These are phyloP conservation scores for Lepidothrix coronata DNA, from an alignment of 2,113 vertebrate species.

Conservation along the genomic window DNA sequence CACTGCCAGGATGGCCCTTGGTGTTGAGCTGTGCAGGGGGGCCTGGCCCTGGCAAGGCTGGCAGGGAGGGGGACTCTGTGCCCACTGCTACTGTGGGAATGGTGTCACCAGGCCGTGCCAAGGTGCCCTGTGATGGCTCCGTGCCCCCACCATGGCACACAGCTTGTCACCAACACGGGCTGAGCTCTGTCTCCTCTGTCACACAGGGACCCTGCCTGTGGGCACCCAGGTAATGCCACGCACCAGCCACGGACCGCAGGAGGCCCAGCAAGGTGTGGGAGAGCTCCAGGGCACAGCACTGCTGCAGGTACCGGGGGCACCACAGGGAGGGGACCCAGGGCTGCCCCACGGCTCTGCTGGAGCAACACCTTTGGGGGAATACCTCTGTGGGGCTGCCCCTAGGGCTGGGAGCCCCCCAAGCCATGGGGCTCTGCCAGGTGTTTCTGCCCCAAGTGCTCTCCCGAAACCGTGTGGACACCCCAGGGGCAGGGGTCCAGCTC, in stretches of 20 bases:
- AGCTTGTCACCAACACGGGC: fast-evolving
- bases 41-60: not conserved
- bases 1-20: fast-evolving
- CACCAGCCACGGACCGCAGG: fast-evolving
- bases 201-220: not conserved
- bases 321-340: too few relatives aligned
- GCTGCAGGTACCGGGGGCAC: not conserved
- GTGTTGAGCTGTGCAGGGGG: fast-evolving
- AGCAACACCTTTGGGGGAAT: not conserved
- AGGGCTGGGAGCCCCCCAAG: not conserved
- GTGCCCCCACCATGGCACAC: fast-evolving
- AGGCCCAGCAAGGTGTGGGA: not conserved
- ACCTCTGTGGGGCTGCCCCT: not conserved
- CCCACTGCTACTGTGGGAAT: not conserved
- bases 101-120: fast-evolving
- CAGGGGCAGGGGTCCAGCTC: fast-evolving
- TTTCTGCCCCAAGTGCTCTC: fast-evolving
- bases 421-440: not conserved
- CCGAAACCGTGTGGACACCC: fast-evolving
- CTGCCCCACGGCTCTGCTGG: not conserved
- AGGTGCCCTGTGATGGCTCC: fast-evolving
- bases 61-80: not conserved
- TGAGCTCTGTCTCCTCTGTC: not conserved
- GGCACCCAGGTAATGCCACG: not conserved
- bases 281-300: not conserved